Evolutionary conservation across 53 echinoderm and acorn worm genomes (phyloP), one percentile per base, ranked within the genome.

Genomic region (Luidia sarsii): DNA sequence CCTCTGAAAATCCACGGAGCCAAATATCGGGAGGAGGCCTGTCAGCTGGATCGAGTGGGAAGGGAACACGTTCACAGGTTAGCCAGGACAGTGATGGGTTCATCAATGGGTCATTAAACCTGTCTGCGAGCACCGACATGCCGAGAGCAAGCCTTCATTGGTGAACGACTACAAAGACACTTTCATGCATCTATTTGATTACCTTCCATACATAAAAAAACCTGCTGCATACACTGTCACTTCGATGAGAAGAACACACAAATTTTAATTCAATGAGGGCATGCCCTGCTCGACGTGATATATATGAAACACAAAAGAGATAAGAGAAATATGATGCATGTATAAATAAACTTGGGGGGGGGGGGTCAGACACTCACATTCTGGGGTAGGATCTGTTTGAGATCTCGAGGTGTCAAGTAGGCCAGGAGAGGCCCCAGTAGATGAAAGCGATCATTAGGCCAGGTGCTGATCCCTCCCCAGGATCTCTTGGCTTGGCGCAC

Each of bases 381-480:
- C 3, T 75, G 57, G 0, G 68, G 46, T 18, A 59, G 57, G 29
- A 85, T 45, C 33, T 67, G 64, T 45, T 50, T 65, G 8, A 85
- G 57, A 85, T 67, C 50, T 48, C 56, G 38, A 29, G 67, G 56
- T 55, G 56, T 85, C 55, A 85, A 59, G 46, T 46, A 74, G 14
- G 57, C 35, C 48, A 55, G 24, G 57, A 85, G 77, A 10, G 86
- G 86, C 45, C 86, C 86, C 7, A 85, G 79, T 13, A 14, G 24
- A 60, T 51, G 31, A 32, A 85, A 66, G 32, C 46, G 55, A 10
- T 75, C 66, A 10, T 39, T 16, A 30, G 37, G 67, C 86, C 86
- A 85, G 13, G 86, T 77, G 5, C 48, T 23, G 31, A 52, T 14
- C 29, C 28, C 20, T 18, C 86, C 79, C 86, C 86, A 85, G 55